Evolutionary conservation across 2,888 invertebrate genomes (phyloP).

Genomic region (Drosophila pseudotakahashii): DNA sequence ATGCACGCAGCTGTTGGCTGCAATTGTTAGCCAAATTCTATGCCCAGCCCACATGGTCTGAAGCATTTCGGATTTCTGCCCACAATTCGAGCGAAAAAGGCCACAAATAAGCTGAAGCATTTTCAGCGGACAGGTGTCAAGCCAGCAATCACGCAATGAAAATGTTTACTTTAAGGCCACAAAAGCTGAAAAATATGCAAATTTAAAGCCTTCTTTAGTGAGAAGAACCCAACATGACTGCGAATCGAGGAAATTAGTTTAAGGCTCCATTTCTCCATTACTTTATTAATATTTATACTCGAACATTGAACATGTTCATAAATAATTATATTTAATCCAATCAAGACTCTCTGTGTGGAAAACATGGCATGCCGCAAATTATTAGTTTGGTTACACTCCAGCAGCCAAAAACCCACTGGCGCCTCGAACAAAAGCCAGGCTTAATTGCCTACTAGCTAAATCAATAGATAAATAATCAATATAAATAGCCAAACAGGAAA

Average conservation of each 20-base stretch:
- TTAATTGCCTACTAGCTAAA: slow-evolving; percentile 33
- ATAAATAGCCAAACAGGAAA: slow-evolving; percentile 24
- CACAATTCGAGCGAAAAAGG: slow-evolving; percentile 40
- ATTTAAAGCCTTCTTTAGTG: slow-evolving; percentile 27
- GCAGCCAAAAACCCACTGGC: slow-evolving; percentile 39
- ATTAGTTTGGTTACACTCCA: slow-evolving; percentile 46
- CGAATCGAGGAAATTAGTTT: slow-evolving; percentile 28
- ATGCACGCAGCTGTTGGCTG: slow-evolving; percentile 51
- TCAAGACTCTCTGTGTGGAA: slow-evolving; percentile 22
- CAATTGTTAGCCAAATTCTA: slow-evolving; percentile 42
- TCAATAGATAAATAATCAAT: slow-evolving; percentile 28
- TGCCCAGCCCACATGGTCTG: slow-evolving; percentile 22
- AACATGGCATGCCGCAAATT: slow-evolving; percentile 43
- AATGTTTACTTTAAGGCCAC: no score
- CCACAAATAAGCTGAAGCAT: slow-evolving; percentile 54
- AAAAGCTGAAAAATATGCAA: slow-evolving; percentile 48
- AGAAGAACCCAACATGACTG: slow-evolving; percentile 22
- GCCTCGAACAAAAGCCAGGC: slow-evolving; percentile 22
- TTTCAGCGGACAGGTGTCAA: slow-evolving; percentile 68
- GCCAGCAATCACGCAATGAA: slow-evolving; percentile 49
- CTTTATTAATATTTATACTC: slow-evolving; percentile 49
- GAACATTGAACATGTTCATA: slow-evolving; percentile 37
- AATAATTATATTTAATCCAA: slow-evolving; percentile 37
- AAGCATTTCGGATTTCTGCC: slow-evolving; percentile 27
- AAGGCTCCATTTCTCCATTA: slow-evolving; percentile 2